Conservation (phyloP, 2,113 vertebrate genomes). For the Conger conger region DNA sequence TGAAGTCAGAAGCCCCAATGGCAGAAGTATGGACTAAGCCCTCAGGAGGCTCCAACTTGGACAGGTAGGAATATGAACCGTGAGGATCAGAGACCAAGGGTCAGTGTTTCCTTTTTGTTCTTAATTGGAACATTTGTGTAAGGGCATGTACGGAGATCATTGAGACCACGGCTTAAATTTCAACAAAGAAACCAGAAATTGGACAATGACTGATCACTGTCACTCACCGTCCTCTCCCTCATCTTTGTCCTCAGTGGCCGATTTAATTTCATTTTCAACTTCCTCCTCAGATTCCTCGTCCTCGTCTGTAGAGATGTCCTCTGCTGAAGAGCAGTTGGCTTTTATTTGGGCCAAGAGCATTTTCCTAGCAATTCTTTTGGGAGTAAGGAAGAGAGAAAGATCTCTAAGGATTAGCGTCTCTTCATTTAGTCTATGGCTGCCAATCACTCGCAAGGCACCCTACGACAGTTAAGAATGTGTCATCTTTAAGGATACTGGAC, state of each 20-base stretch:
- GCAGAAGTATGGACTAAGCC: not conserved
- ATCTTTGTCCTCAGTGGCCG: conserved; percentile 45
- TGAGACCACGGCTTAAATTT: no score
- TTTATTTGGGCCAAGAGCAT: conserved; percentile 97
- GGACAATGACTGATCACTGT: no score
- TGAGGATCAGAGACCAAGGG: not conserved
- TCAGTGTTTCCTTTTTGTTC: no score
- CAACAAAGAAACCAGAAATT: no score
- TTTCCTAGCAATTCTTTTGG: conserved; percentile 97
- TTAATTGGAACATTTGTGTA: no score
- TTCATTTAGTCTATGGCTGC: conserved; percentile 27
- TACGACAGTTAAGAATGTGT: not conserved
- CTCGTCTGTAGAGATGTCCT: conserved; percentile 80
- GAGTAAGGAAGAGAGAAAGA: conserved; percentile 52
- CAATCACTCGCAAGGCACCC: conserved; percentile 39
- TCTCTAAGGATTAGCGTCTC: conserved; percentile 58
- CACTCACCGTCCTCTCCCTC: conserved; percentile 73
- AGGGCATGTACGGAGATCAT: no score
- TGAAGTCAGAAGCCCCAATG: not conserved
- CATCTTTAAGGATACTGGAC: not conserved
- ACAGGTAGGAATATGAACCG: not conserved
- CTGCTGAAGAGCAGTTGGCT: conserved; percentile 86
- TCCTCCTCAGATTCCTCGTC: conserved; percentile 71
- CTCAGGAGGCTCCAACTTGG: not conserved
- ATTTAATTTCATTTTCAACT: conserved; percentile 65